Conservation (phyloP, 2,888 invertebrate species). For the Pocota personata region DNA sequence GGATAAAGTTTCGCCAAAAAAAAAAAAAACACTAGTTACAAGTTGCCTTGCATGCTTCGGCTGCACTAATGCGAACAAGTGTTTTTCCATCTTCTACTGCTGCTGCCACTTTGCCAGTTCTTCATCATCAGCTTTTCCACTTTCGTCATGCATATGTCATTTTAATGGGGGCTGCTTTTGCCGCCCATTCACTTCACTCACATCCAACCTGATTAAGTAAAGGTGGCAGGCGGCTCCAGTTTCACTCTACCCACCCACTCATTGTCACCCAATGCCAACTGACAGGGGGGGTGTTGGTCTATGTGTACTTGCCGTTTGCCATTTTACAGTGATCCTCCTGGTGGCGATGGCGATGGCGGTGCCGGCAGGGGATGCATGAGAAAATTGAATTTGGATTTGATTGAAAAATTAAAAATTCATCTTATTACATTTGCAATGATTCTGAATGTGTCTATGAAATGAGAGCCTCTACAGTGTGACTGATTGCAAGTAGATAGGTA, state of each 20-base stretch:
- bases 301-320: constrained; percentile 35
- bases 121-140: constrained; percentile 61
- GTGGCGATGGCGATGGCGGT: neutral
- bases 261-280: constrained; percentile 54
- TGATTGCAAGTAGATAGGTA: constrained; percentile 39
- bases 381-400: constrained; percentile 74
- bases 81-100: constrained; percentile 34
- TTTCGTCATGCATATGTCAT: constrained; percentile 69
- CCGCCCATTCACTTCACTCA: neutral
- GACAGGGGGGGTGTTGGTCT: neutral
- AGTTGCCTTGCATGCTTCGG: constrained; percentile 38
- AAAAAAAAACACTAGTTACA: constrained; percentile 50
- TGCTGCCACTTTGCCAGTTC: constrained; percentile 45
- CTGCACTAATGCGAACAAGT: constrained; percentile 57
- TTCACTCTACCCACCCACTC: neutral
- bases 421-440: constrained; percentile 74
- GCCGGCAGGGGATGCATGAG: constrained; percentile 23
- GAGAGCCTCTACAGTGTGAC: constrained; percentile 50
- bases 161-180: constrained; percentile 41
- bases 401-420: constrained; percentile 74
- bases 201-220: constrained; percentile 44
- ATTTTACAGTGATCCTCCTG: constrained; percentile 29
- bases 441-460: constrained; percentile 74
- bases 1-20: constrained; percentile 35
- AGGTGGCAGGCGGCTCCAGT: neutral